These are phyloP conservation scores for Leucopsar rothschildi DNA, from an alignment of 2,113 vertebrate genomes.

Conservation along the genomic window DNA sequence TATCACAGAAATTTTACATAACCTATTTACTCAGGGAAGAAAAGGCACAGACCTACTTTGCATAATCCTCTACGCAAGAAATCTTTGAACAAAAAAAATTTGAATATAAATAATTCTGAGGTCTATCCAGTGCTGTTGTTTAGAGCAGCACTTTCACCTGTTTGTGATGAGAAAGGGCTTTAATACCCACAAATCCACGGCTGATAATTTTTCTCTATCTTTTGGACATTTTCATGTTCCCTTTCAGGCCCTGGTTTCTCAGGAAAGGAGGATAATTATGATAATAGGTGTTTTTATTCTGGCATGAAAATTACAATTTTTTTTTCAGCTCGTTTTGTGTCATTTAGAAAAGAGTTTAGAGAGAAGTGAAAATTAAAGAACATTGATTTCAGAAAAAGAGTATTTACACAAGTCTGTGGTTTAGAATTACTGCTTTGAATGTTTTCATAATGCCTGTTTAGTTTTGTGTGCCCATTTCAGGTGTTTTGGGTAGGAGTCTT, in stretches of 20 bases:
- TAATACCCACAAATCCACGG: neutral
- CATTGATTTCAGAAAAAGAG: neutral
- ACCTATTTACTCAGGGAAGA: neutral
- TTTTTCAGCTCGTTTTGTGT: neutral
- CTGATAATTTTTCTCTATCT: neutral
- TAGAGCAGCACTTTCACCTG: neutral
- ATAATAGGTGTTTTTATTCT: neutral
- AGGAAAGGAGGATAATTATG: neutral
- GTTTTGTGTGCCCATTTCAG: neutral
- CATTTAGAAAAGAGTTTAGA: neutral
- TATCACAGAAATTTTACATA: neutral
- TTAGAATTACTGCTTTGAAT: neutral
- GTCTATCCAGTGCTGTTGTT: neutral
- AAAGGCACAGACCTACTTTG: neutral
- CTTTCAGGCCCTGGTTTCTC: neutral
- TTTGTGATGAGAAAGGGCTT: neutral
- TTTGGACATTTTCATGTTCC: neutral
- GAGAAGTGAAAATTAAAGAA: neutral
- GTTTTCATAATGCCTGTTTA: neutral
- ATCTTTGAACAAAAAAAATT: neutral
- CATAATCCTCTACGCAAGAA: constrained; percentile 17
- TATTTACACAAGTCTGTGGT: neutral
- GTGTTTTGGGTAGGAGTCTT: neutral
- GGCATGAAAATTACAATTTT: neutral
- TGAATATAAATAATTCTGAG: constrained; percentile 17